Base-by-base conservation (phyloP, 2,113 vertebrate genomes). In the Poicephalus gulielmi region DNA sequence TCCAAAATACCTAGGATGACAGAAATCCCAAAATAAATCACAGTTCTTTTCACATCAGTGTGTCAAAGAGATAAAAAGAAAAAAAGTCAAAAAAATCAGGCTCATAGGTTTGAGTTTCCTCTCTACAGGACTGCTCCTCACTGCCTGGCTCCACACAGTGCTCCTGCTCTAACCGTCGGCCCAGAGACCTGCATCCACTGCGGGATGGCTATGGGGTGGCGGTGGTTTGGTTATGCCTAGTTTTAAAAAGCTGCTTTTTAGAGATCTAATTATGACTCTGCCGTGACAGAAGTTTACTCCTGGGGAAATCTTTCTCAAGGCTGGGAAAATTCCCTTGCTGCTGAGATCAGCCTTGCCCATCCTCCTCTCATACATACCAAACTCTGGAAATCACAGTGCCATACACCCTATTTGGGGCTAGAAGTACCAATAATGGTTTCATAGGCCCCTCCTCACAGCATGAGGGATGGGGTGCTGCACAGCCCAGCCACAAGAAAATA, bases 1-100 rank as follows among this genome's bases (percentile, higher is more conserved):
- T 99, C 99, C 98, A 99, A 99, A 97, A 99, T 97, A 99, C 99
- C 99, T 99, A 98, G 97, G 98, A 98, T 95, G 98, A 98, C 98
- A 98, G 97, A 98, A 98, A 98, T 98, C 98, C 97, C 97, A 98
- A 93, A 98, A 97, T 98, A 98, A 98, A 98, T 97, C 97, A 98
- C 96, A 97, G 82, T 96, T 94, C 96, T 96, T 91, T 97, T 90
- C 93, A 95, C 64, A 95, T 63, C 18, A 17, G 68, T 30, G 80
- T 75, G 92, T 97, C 97, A 92, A 96, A 97, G 31, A 74, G 49
- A 79, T 60, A 74, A 76, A 33, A 71, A 37, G 37, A 20, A 20
- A 74, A 52, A 44, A 83, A n/a, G 57, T 23, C 22, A 59, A 35
- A 59, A 53, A 47, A 18, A 33, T 50, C 46, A 49, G 55, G 70